Evolutionary conservation across 1,140 invertebrate species (phyloP), one percentile per base, ranked within the genome.

Genomic region (Brachionus paranguensis): DNA sequence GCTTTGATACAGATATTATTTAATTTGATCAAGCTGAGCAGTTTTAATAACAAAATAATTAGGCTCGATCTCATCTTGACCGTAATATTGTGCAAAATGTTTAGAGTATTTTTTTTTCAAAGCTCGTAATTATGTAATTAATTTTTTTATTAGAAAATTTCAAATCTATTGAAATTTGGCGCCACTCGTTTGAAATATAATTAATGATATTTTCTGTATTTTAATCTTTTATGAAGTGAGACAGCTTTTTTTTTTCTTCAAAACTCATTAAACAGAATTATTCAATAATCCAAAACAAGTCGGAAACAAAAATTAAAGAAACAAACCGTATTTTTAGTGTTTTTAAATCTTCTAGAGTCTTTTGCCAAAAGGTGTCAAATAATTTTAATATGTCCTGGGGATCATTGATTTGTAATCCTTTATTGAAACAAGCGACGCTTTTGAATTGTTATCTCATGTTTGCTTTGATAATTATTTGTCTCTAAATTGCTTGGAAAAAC

Each of bases 281-380:
- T 72, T 72, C 41, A 72, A 41, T 72, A 43, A 72, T 72, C 68
- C 33, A 72, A 72, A 43, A 41, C 37, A 43, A 72, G 41, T 43
- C 68, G 68, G 41, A 43, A 43, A 41, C 65, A 70, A 72, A 41
- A 33, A 41, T 33, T 68, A 41, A 33, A 33, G 65, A 33, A 33
- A 33, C 33, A 41, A 68, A 33, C 33, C 65, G 27, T 33, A 33
- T 68, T 41, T 68, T 41, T 68, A 43, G 47, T 72, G 68, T 72
- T 72, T 72, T 72, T 72, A 72, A 43, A 12, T 41, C 17, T 72
- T 43, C 41, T 72, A 14, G 41, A 72, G 11, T 72, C 17, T 72
- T 72, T n/a, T 76, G 72, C 72, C 43, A 76, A 76, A 50, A 76
- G 72, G 72, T 76, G 72, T 76, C 20, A 76, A 76, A 76, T 11